Evolutionary conservation across 2,113 vertebrate genomes (phyloP).

Genomic region (Campylorhamphus procurvoides): DNA sequence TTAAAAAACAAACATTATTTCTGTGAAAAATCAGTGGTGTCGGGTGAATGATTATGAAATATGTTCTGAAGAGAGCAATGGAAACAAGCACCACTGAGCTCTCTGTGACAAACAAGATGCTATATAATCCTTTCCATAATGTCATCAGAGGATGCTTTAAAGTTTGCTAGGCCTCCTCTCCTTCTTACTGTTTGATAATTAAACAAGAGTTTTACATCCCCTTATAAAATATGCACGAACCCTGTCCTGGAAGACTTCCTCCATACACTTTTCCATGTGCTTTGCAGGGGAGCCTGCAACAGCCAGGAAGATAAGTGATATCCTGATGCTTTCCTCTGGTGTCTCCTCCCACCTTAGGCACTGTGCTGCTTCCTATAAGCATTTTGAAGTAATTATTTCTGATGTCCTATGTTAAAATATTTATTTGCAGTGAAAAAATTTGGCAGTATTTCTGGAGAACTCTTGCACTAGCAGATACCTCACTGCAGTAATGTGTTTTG

Average conservation of each 20-base stretch:
- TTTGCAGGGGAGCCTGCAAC: background rate
- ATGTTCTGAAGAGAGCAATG: background rate
- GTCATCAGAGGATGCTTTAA: background rate
- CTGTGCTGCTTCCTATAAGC: background rate
- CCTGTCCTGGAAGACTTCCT: background rate
- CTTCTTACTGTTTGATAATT: background rate
- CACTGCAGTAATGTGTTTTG: background rate
- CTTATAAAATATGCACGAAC: rapidly evolving
- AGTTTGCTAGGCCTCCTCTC: background rate
- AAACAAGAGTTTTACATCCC: background rate
- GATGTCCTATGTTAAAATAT: background rate
- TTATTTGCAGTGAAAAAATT: background rate
- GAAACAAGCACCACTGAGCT: background rate
- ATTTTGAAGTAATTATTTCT: background rate
- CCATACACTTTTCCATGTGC: rapidly evolving
- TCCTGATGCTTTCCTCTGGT: background rate
- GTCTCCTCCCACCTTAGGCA: background rate
- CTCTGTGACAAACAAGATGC: background rate
- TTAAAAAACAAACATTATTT: background rate
- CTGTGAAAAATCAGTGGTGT: background rate
- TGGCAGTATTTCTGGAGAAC: background rate
- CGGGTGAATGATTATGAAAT: background rate
- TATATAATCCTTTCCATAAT: background rate
- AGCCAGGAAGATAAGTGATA: background rate
- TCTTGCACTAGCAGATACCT: background rate